A percentile compares a stretch with the other conserved stretches of the same genome.
Evolutionary conservation across 2,797 vertebrate genomes (phyloP).

Genomic region (Xerus rutilus): DNA sequence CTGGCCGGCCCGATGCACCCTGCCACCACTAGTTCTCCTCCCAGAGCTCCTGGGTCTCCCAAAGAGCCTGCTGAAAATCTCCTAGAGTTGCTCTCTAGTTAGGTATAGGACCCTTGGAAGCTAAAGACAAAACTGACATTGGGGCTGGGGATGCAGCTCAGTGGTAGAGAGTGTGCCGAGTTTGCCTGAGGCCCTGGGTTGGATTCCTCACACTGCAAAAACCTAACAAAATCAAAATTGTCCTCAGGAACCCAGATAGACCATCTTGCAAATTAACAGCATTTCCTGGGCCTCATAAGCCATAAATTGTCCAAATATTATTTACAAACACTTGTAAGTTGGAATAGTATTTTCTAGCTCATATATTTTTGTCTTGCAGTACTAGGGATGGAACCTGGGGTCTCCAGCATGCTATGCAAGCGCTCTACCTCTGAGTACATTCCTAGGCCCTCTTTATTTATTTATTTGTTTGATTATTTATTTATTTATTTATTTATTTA

Average conservation of each 20-base stretch:
- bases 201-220: neutral
- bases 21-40: neutral
- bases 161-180: neutral
- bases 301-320: neutral
- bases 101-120: neutral
- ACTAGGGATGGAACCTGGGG: neutral
- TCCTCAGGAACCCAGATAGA: neutral
- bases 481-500: neutral
- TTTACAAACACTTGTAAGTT: neutral
- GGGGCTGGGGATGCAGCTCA: neutral
- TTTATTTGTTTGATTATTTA: neutral
- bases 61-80: neutral
- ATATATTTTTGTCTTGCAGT: neutral
- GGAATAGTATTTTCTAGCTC: neutral
- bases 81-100: neutral
- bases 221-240: neutral
- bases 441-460: too few relatives aligned
- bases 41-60: neutral
- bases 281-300: neutral
- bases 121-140: neutral
- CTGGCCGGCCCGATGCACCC: neutral
- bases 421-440: neutral
- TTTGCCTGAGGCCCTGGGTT: neutral
- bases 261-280: neutral
- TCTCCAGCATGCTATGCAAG: neutral